Evolutionary conservation across 53 echinoderm and acorn worm genomes (phyloP), one percentile per base, ranked within the genome.

Genomic region (Apostichopus leukothele): DNA sequence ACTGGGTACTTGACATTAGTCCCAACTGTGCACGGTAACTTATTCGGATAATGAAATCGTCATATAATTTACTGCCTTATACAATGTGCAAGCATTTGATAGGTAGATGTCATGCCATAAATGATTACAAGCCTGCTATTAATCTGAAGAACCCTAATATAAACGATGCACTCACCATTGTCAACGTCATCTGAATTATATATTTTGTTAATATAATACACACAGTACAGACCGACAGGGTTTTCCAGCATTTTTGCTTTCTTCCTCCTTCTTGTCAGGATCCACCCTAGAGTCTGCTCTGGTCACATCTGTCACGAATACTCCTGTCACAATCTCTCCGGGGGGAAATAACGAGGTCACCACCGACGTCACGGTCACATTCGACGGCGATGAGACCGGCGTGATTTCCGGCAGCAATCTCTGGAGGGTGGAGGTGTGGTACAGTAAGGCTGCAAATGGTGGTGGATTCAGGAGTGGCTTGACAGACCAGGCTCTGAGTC

Each of bases 371-470:
- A 85, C 67, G 13, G 85, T 85, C 20, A 85, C 85, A 5, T 85
- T 85, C 16, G 67, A 85, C 18, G 14, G 68, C 1, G 50, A 23
- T 1, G 39, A 25, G 14, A 63, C 85, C 3, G 85, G 50, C 53
- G 50, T n/a, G 52, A 74, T 90, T n/a, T 67, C 88, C 11, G 93
- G 93, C 23, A 75, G 75, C 67, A 90, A 93, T 75, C 84, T 93
- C 5, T 93, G 93, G 93, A 67, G 84, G 60, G 63, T 93, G 19
- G 88, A 84, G 52, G 68, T 90, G 53, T 93, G 93, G 93, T 87
- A 76, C 55, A 93, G 93, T 57, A 61, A 75, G 14, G 61, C 11
- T 50, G 13, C 75, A n/a, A 84, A 88, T 55, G 93, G 93, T 26
- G 50, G 61, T 54, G 93, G 93, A 4, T 89, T 83, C 4, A 80